Evolutionary conservation across 2,113 vertebrate genomes (phyloP), one percentile per base, ranked within the genome.

Genomic region (Myiagra hebetior): DNA sequence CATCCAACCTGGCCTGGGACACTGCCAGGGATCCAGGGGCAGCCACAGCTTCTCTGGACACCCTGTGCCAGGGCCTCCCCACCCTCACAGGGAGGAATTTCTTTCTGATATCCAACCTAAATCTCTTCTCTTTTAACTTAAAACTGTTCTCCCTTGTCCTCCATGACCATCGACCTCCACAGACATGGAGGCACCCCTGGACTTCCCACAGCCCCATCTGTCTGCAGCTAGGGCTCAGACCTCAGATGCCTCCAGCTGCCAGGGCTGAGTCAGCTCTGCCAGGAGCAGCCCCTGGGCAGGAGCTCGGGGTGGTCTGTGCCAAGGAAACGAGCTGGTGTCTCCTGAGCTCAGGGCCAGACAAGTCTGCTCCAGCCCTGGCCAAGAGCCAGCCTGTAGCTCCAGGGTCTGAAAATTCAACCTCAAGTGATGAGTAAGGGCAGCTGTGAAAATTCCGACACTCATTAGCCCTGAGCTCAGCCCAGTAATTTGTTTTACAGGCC

Each of bases 401-500:
- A 0, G 68, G 95, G 59, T 44, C 90, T 94, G 89, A 55, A 93
- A 95, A 91, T 65, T 78, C 93, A 94, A 78, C 73, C 77, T 76
- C 63, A 17, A 17, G 70, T 24, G 53, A 79, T 95, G 95, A 96
- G 90, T 96, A 85, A 96, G 28, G 23, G 67, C 2, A 4, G 50
- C 44, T 70, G 79, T 67, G 89, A 76, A 63, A 76, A 67, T 21
- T 33, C 89, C 42, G 6, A 35, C 87, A 50, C 69, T 93, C 81
- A 92, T 93, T 91, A 94, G 57, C 72, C 46, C 39, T 57, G 33
- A 7, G 75, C 87, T 93, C 79, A 86, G 75, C 82, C 67, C 76
- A 37, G 62, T 96, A 73, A 88, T 95, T 96, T 81, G 86, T 76
- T 90, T 93, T 74, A 60, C 63, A 49, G 82, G 39, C 63, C 89